These are phyloP conservation scores for Neotoxoptera formosana DNA, from an alignment of 1,140 invertebrate genomes.

Conservation along the genomic window DNA sequence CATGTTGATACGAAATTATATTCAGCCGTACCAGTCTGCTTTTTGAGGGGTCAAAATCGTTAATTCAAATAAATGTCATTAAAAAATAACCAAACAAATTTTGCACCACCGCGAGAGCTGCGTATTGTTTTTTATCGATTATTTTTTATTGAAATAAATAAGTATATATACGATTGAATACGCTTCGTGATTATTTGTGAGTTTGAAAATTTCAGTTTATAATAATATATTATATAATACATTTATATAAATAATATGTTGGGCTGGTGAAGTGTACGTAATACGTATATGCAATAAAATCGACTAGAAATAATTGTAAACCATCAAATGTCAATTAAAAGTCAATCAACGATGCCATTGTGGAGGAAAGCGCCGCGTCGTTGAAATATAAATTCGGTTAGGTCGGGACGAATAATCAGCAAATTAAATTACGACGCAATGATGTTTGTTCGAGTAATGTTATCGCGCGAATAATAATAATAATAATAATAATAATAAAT, in stretches of 20 bases:
- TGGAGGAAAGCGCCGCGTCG: not conserved
- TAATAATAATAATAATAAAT: not conserved
- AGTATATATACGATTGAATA: not conserved
- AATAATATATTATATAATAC: not conserved
- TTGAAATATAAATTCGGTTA: not conserved
- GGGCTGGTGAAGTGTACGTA: not conserved
- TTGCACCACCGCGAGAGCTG: not conserved
- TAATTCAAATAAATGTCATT: not conserved
- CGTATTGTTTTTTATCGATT: not conserved
- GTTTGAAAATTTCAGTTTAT: not conserved
- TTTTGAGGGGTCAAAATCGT: not conserved
- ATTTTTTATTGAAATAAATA: not conserved
- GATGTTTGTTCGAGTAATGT: not conserved
- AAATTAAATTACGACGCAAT: not conserved
- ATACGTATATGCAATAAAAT: not conserved
- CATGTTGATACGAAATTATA: not conserved
- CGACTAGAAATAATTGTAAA: not conserved
- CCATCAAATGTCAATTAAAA: slow-evolving; percentile 17
- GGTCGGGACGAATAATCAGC: not conserved
- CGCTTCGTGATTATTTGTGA: not conserved
- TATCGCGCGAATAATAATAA: not conserved
- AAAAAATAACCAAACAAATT: not conserved
- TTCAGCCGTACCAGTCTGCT: not conserved
- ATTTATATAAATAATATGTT: not conserved
- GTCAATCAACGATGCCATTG: not conserved